Evolutionary conservation across 2,888 invertebrate genomes (phyloP), one percentile per base, ranked within the genome.

Genomic region (Tipula helvola): DNA sequence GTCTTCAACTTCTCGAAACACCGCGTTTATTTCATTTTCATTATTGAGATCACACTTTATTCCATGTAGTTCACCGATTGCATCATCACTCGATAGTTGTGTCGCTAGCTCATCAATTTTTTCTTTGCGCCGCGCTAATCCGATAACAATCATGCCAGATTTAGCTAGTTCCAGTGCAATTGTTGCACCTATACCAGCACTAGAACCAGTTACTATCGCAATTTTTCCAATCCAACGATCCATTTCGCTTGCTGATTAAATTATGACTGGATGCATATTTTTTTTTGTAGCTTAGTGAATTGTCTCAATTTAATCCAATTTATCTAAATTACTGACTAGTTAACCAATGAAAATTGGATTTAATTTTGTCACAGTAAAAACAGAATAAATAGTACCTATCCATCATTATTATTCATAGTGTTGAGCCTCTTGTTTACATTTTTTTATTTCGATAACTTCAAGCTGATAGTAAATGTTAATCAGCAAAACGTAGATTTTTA

Each of bases 121-220:
- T 10, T 92, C 91, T 0, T 91, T 88, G 57, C 92, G 91, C 87
- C 93, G 90, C 0, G 93, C 93, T 87, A 93, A 90, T 3, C 93
- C 93, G 8, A 93, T 90, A 0, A 94, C 94, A 52, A 91, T 91
- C 89, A 94, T 89, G 10, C 93, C 94, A 36, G 91, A 89, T 84
- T 90, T 89, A 0, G 92, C 91, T 3, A 93, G 89, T 71, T 91
- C 90, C 86, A 90, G 89, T 5, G 90, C 90, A 44, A 92, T 91
- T 1, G 91, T 91, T 86, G 92, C 92, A 36, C 93, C 94, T 86
- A 94, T 94, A 13, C 94, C 94, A 0, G 92, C 89, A 88, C 90
- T 94, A 8, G 93, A 94, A 16, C 94, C 94, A 0, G 94, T 94
- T 85, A 94, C 94, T 36, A 94, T 91, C 0, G 94, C 94, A 0